Conservation (phyloP, 2,113 vertebrate species). For the Desmodus rotundus region DNA sequence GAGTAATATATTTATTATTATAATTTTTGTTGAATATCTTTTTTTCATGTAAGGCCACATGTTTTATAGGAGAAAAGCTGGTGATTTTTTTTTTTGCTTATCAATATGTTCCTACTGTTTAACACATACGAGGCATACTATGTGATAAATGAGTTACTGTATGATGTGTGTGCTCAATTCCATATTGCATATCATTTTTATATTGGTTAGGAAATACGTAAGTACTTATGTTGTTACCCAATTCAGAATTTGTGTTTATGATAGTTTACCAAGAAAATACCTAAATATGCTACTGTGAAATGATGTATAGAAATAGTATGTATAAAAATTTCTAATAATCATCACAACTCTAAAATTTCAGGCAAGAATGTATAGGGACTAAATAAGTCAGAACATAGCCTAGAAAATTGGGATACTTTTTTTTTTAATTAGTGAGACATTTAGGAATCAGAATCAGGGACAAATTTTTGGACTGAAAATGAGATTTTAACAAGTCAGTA, state of each 20-base stretch:
- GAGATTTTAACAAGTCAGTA: not conserved
- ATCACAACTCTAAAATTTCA: not conserved
- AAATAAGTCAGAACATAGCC: not conserved
- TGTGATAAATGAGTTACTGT: not conserved
- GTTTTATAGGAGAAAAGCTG: not conserved
- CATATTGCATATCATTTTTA: not conserved
- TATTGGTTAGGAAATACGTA: not conserved
- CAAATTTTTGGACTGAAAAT: conserved; percentile 28
- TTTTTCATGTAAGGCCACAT: not conserved
- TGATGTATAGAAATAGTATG: not conserved
- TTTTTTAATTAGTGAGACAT: not conserved
- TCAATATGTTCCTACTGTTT: not conserved
- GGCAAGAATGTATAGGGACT: not conserved
- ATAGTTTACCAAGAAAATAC: not conserved
- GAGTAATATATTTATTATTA: not conserved
- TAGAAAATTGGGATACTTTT: not conserved
- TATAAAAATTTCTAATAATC: not conserved
- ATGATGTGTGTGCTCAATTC: not conserved
- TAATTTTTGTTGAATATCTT: not conserved
- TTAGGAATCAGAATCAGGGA: not conserved
- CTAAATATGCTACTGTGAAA: not conserved
- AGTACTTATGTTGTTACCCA: not conserved
- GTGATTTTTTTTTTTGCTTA: not conserved
- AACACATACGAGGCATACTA: not conserved
- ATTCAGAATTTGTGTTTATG: not conserved